Evolutionary conservation across 2,797 vertebrate species (phyloP), one percentile per base, ranked within the genome.

Genomic region (Gallinago solitaria): DNA sequence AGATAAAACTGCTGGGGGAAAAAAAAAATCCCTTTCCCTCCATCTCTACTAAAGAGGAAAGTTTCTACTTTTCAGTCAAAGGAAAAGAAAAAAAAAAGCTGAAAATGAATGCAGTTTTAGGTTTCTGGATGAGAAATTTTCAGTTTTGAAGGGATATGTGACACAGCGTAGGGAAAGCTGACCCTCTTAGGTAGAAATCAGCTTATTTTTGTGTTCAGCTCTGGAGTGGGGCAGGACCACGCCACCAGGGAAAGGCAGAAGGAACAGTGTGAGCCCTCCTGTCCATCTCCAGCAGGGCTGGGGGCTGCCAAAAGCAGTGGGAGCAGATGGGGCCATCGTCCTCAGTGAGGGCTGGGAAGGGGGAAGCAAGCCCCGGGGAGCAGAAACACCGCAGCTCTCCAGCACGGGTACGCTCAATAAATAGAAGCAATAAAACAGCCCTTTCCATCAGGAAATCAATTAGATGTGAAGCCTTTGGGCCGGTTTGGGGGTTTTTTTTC

Each of bases 371-470:
- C 59, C 59, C 37, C 0, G 0, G 70, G 50, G 86, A 83, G 18
- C 47, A 48, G 65, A 53, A 70, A 23, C 1, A 1, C 69, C 8
- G 30, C 80, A n/a, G 48, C 71, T 75, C 69, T 57, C 56, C 21
- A 33, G 76, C 2, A 3, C 68, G 56, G 81, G 75, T 63, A 61
- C 0, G 1, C 69, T 92, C 84, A 7, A 56, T 47, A 50, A 93
- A 54, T 14, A 79, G 59, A 19, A 60, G 33, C 0, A 19, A 80
- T 54, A 74, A 50, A 67, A 5, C 57, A 83, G 77, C 48, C n/a
- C 0, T 32, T 33, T 61, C 78, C 75, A 53, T 16, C 82, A 79
- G 89, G 86, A 96, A 96, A 96, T 76, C 95, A 69, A 47, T 93
- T 71, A n/a, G 10, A 50, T 17, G 69, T 33, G 61, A 11, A 61